Evolutionary conservation across 2,113 vertebrate species (phyloP), one percentile per base, ranked within the genome.

Genomic region (Nettapus auritus): DNA sequence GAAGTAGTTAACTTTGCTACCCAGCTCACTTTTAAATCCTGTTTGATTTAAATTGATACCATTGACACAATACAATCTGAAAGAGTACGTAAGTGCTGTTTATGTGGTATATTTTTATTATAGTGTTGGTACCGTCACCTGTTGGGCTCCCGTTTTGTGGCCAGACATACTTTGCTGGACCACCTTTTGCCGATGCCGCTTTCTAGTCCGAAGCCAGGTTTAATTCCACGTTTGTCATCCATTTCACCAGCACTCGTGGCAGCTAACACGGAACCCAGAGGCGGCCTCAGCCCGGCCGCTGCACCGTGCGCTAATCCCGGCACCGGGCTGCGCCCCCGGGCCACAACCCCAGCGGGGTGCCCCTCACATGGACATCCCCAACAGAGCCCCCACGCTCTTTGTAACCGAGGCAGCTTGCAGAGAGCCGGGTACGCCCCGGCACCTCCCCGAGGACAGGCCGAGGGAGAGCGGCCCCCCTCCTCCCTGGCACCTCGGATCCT

Each of bases 191-290:
- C 44, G 28, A 57, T 1, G 62, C 40, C 25, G 5, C 46, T 52
- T 53, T 80, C 33, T 22, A 19, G 8, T 12, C 66, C 21, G 23
- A 19, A 13, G 4, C 6, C 17, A 31, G 29, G 53, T 13, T 69
- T 60, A n/a, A 48, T 50, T 13, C 31, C 38, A 36, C 11, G 60
- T 25, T 38, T 9, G 0, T 14, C 19, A 40, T 2, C 29, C 64
- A 2, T 33, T 59, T 4, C n/a, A 3, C 3, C 11, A 2, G 11
- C 33, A 18, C 29, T n/a, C 36, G 1, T 1, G 38, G 2, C 1
- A 3, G 40, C 1, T 1, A 36, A 26, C 67, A 6, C 20, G 12
- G 6, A 3, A 6, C 1, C 2, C 0, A 12, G 46, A 36, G 59
- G 42, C 5, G 4, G 33, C 44, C 52, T 9, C 44, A 2, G 70